A percentile compares a stretch with the other conserved stretches of the same genome.
Evolutionary conservation across 2,797 vertebrate species (phyloP).

Genomic region (Paratrypauchen microcephalus): DNA sequence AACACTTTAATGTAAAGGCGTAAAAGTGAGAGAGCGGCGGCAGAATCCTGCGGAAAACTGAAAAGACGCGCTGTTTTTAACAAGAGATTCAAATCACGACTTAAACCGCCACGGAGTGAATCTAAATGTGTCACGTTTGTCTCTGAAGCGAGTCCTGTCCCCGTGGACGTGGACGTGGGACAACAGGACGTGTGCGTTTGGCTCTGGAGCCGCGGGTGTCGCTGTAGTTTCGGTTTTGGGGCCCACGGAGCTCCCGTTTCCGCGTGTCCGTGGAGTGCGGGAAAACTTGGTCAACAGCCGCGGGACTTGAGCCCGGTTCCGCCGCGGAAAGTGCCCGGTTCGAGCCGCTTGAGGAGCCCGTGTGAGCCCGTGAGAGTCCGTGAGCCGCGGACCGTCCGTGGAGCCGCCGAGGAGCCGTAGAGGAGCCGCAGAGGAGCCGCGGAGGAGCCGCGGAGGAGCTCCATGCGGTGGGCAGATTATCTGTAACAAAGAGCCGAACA

Average conservation of each 20-base stretch:
- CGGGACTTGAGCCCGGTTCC: conserved; percentile 31
- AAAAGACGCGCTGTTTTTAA: neutral
- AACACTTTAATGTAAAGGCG: too few relatives aligned
- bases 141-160: neutral
- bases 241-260: conserved; percentile 12
- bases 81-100: neutral
- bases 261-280: conserved; percentile 53
- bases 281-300: conserved; percentile 72
- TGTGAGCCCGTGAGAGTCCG: too few relatives aligned
- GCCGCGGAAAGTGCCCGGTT: conserved; percentile 21
- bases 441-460: conserved; percentile 10
- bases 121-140: too few relatives aligned
- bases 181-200: neutral
- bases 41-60: neutral
- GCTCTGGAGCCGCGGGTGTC: neutral
- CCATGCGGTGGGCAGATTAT: conserved; percentile 61
- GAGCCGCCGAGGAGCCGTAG: neutral
- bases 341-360: neutral
- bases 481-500: conserved; percentile 55
- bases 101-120: neutral
- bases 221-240: neutral
- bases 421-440: too few relatives aligned
- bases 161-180: too few relatives aligned
- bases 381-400: too few relatives aligned
- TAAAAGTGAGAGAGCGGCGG: too few relatives aligned